phyloP scores from a whole-genome alignment of 2,888 invertebrate genomes.

The Pheosia gnoma region DNA sequence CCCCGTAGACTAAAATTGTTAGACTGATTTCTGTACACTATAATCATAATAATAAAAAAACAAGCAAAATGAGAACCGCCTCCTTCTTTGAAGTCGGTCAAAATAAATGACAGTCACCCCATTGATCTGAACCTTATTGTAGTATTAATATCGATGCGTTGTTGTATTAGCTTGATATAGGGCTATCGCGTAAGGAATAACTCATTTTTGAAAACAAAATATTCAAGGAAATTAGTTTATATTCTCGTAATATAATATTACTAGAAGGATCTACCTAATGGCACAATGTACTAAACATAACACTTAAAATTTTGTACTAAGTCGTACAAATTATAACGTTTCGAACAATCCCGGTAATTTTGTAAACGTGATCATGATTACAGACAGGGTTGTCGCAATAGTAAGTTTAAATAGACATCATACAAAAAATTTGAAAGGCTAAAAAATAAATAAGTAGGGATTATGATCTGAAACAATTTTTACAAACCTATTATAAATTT shows the following conservation, averaged over 20 bases:
- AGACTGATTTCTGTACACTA: constrained; percentile 16
- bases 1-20: constrained; percentile 5
- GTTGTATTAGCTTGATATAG: constrained; percentile 28
- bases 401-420: background rate
- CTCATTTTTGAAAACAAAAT: background rate
- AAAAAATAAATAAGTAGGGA: too few relatives aligned
- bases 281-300: background rate
- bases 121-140: constrained; percentile 26
- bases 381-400: background rate
- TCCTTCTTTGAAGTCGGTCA: too few relatives aligned
- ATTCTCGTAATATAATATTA: background rate
- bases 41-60: constrained; percentile 25
- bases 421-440: background rate
- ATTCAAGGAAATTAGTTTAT: background rate
- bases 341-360: background rate
- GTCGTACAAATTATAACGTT: background rate
- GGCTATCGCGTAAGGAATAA: constrained; percentile 20
- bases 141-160: constrained; percentile 43
- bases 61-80: too few relatives aligned
- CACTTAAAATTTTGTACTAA: background rate
- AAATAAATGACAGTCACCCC: constrained; percentile 17
- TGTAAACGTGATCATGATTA: background rate
- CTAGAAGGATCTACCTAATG: background rate
- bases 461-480: too few relatives aligned
- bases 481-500: too few relatives aligned